Base-by-base conservation (phyloP, 2,888 invertebrate species). In the Lathronympha strigana region DNA sequence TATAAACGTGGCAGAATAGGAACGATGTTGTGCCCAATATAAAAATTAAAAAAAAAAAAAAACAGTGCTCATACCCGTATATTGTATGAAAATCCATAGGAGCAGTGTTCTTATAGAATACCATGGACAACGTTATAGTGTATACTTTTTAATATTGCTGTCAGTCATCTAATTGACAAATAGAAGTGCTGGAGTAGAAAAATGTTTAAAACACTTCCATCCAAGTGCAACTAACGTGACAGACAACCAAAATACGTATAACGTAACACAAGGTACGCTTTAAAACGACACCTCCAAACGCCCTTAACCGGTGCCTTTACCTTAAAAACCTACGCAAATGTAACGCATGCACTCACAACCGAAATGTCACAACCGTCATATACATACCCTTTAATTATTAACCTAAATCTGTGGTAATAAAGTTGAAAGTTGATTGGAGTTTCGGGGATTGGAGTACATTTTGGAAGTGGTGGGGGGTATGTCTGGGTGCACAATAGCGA, bases 401-500 rank as follows among this genome's bases (percentile, higher is more conserved):
- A 51, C 40, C 15, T 43, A 17, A 43, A 13, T 2, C 0, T 8
- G 6, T n/a, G 6, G 25, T 8, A 11, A 50, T 23, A 51, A 25
- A 58, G 33, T 33, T 36, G 25, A 38, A 23, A 23, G 43, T 36
- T 21, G 17, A 15, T 6, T 49, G 28, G 4, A n/a, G 5, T 33
- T 11, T 11, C 4, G 38, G 15, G 4, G 47, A 11, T n/a, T 53
- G 9, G 17, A 25, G 50, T 51, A 43, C 58, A 21, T 23, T 58
- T 28, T 28, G 25, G 36, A 11, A 8, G 15, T 33, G 51, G 15
- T 15, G 0, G 9, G 13, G 3, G 25, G 43, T 11, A 49, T 53
- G 64, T 64, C 64, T 64, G 64, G 64, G 28, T 60, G 58, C 51
- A 60, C 64, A 64, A 60, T 60, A 15, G 49, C 36, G 63, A 64